Base-by-base conservation (phyloP, 1,140 invertebrate species). In the Muscidifurax raptorellus region DNA sequence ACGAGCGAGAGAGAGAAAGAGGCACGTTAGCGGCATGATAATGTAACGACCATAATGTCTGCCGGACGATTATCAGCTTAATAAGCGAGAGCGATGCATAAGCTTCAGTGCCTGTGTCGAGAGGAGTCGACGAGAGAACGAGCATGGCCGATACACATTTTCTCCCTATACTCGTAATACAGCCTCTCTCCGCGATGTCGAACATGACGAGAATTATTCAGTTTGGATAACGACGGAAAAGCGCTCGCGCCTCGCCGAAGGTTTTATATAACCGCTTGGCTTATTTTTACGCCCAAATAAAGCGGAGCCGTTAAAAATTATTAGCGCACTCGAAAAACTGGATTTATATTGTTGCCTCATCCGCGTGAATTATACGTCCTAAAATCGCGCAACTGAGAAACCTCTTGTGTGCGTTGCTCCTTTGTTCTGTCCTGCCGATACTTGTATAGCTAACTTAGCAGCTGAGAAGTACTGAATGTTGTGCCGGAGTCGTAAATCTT, bases 11-110 rank as follows among this genome's bases (percentile, higher is more conserved):
- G 86, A 83, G 87, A 82, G 82, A 85, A 87, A 88, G 89, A 90
- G 89, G 85, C 86, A 83, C 87, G 86, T 89, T 89, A 88, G 84
- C 86, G 86, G 87, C 86, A 88, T 89, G 89, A 91, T 91, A 91
- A 92, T 90, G 88, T 90, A 90, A 92, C 90, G 88, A 89, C 88
- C 86, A 86, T 91, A 92, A 91, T 91, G 89, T 88, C 88, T 87
- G 89, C 88, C 89, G 89, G 85, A 86, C 90, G 90, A 92, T 92
- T 91, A 91, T 92, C 90, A 88, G 90, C 88, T 89, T 92, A 92
- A 92, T 92, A 92, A 92, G 89, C 88, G 88, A 88, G 87, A 88
- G 86, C 91, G 90, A 91, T 89, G 89, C 88, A 90, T 90, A 87
- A 83, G 86, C 85, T 87, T 40, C 36, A 69, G 66, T 82, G 76